Base-by-base conservation (phyloP, 1,140 invertebrate species). In the Bombus confusus region DNA sequence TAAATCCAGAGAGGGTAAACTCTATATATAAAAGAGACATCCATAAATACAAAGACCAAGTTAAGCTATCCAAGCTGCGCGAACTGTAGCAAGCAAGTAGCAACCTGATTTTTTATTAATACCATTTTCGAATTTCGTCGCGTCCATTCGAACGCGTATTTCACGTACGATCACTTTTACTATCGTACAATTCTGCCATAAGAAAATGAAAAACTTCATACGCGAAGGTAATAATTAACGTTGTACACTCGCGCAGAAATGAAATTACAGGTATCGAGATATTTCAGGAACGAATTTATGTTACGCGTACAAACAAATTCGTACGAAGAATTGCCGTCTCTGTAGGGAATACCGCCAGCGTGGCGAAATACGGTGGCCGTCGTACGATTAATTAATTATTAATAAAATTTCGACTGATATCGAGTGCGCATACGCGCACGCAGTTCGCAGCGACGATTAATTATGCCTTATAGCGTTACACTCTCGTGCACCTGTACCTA, bases 401-500 rank as follows among this genome's bases (percentile, higher is more conserved):
- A 41, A 34, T 31, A 39, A 83, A 77, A 57, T 83, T 77, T 83
- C 59, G 37, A 81, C 18, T 8, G 74, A 66, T 66, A 31, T 78
- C 43, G 64, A 57, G 22, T 15, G 39, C 28, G 13, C 6, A 31
- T 34, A 15, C 25, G 31, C n/a, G 52, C 80, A 22, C 41, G 31
- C 39, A 12, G 41, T 69, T 69, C 59, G 37, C n/a, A 52, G n/a
- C 62, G 31, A 34, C 81, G 74, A 77, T 83, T 83, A 83, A 83
- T 83, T 83, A 83, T 83, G 37, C 74, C 47, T 34, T 15, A 31
- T 69, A 34, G 81, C 28, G 52, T 78, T 77, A 68, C 81, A 78
- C 74, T 78, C 81, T 12, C 47, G 22, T 69, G 74, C 81, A 83
- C 81, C 81, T 83, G 81, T 78, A 83, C 62, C 81, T 52, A 83